phyloP scores from a whole-genome alignment of 2,888 invertebrate genomes.

The Beris morrisii region DNA sequence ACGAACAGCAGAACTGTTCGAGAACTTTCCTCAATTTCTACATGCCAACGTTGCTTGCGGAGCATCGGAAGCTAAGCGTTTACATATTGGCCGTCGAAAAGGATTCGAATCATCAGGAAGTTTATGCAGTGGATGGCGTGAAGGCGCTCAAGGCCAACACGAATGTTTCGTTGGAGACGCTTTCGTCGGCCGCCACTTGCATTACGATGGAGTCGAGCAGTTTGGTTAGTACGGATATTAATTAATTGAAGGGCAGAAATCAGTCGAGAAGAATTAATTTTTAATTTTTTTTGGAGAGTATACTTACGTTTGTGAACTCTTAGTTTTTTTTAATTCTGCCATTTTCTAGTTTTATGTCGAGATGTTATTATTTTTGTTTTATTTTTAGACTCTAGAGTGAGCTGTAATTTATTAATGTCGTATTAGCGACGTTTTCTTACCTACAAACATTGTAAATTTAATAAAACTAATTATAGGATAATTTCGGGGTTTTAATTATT shows the following conservation, averaged over 20 bases:
- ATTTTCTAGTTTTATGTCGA: too few relatives aligned
- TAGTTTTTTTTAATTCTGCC: too few relatives aligned
- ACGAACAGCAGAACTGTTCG: slow-evolving; percentile 45
- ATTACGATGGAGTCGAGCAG: slow-evolving; percentile 43
- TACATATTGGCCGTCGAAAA: slow-evolving; percentile 48
- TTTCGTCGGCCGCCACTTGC: slow-evolving; percentile 54
- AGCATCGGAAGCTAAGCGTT: slow-evolving; percentile 47
- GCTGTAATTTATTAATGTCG: too few relatives aligned
- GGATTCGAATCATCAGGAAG: slow-evolving; percentile 48
- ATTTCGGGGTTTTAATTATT: too few relatives aligned
- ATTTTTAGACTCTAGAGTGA: too few relatives aligned
- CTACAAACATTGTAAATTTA: too few relatives aligned
- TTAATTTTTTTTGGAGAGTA: too few relatives aligned
- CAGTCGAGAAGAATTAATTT: too few relatives aligned
- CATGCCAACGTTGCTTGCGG: slow-evolving; percentile 49
- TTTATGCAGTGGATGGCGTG: slow-evolving; percentile 50
- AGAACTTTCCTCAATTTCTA: slow-evolving; percentile 49
- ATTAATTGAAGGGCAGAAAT: neutral
- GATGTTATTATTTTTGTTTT: too few relatives aligned
- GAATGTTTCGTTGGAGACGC: slow-evolving; percentile 51
- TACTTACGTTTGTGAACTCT: too few relatives aligned
- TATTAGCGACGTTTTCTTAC: too few relatives aligned
- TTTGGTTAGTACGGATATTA: slow-evolving; percentile 16
- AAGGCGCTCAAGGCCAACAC: slow-evolving; percentile 49
- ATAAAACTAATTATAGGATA: too few relatives aligned